These are phyloP conservation scores for Brachionichthys hirsutus DNA, from an alignment of 2,113 vertebrate genomes.

Conservation along the genomic window DNA sequence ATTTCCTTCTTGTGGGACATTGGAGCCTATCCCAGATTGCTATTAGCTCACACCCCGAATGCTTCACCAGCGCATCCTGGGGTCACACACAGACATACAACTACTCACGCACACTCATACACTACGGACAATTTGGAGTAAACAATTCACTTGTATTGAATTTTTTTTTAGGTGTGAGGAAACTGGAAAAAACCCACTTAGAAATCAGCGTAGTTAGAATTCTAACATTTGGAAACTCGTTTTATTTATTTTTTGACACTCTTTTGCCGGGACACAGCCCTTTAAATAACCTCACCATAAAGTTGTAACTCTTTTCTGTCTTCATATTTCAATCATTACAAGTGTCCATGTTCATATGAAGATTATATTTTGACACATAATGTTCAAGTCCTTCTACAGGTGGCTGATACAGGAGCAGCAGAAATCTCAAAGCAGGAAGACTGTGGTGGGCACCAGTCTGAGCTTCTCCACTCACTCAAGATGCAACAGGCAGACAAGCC, in stretches of 20 bases:
- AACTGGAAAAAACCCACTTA: too few species aligned
- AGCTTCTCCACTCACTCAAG: slow-evolving; percentile 53
- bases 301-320: slow-evolving; percentile 15
- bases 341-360: slow-evolving; percentile 42
- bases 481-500: slow-evolving; percentile 61
- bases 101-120: too few species aligned
- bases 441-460: slow-evolving; percentile 43
- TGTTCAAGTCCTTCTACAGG: slow-evolving; percentile 24
- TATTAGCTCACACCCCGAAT: too few species aligned
- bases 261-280: slow-evolving; percentile 11
- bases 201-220: slow-evolving; percentile 50
- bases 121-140: too few species aligned
- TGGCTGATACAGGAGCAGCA: slow-evolving; percentile 41
- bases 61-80: too few species aligned
- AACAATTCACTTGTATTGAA: too few species aligned
- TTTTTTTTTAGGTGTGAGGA: too few species aligned
- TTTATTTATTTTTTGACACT: slow-evolving; percentile 24
- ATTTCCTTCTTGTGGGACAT: too few species aligned
- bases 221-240: slow-evolving; percentile 42
- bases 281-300: slow-evolving; percentile 26
- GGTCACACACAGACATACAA: too few species aligned
- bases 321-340: slow-evolving; percentile 18
- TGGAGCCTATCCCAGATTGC: too few species aligned
- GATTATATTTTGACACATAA: slow-evolving; percentile 31
- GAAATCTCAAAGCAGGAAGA: slow-evolving; percentile 36